phyloP scores from a whole-genome alignment of 2,888 invertebrate genomes.

The Chrysopilus asiliformis region DNA sequence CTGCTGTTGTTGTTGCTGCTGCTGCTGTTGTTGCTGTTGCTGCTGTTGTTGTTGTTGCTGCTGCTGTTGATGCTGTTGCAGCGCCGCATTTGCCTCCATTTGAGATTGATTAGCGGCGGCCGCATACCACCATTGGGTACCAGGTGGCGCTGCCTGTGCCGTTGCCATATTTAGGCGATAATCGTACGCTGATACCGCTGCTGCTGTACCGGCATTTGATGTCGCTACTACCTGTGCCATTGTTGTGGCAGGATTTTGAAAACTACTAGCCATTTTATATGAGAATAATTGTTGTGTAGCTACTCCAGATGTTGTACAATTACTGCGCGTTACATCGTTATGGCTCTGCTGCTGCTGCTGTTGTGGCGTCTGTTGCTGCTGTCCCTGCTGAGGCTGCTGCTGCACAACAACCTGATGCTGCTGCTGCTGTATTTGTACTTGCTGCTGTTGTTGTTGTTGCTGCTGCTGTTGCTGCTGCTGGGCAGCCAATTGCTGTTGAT shows the following conservation, averaged over 20 bases:
- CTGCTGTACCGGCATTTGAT: conserved; percentile 44
- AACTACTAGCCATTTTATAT: conserved; percentile 77
- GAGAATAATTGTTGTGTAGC: conserved; percentile 63
- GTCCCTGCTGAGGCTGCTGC: conserved; percentile 37
- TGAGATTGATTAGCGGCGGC: conserved; percentile 42
- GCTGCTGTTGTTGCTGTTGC: conserved; percentile 32
- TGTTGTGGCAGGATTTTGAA: conserved; percentile 57
- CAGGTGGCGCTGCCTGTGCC: conserved; percentile 38
- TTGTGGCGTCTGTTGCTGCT: conserved; percentile 37
- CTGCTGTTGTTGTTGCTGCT: conserved; percentile 38
- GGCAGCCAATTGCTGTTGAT: conserved; percentile 40
- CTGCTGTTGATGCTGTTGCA: conserved; percentile 42
- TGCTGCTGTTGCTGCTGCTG: conserved; percentile 24
- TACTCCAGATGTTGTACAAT: conserved; percentile 44
- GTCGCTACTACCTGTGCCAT: conserved; percentile 50
- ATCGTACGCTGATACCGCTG: conserved; percentile 56
- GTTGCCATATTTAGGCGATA: conserved; percentile 52
- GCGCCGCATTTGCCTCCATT: conserved; percentile 44
- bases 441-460: conserved; percentile 19
- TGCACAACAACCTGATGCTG: conserved; percentile 38
- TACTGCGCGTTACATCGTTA: conserved; percentile 40
- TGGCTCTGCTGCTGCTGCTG: conserved; percentile 38
- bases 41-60: conserved; percentile 37
- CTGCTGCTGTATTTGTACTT: conserved; percentile 31
- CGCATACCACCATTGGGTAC: conserved; percentile 66